Conservation (phyloP, 2,888 invertebrate genomes). For the Carabus problematicus region DNA sequence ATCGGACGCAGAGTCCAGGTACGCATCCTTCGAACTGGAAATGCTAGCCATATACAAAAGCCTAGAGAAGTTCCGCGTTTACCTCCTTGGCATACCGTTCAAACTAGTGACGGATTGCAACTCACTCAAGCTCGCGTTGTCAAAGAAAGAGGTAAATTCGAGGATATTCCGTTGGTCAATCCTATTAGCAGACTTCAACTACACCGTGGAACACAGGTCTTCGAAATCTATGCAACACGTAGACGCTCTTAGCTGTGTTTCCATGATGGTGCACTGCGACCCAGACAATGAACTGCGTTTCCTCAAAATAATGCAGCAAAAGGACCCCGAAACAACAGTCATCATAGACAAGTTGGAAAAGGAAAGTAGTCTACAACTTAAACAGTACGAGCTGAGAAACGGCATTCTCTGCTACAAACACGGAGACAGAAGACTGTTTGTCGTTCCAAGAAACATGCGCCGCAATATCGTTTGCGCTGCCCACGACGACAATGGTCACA, state of each 20-base stretch:
- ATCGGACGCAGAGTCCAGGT: conserved; percentile 3
- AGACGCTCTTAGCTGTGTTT: background rate
- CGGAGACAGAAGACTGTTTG: too few species aligned
- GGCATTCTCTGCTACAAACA: too few species aligned
- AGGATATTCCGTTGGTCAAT: conserved; percentile 4
- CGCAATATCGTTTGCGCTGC: too few species aligned
- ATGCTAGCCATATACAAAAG: background rate
- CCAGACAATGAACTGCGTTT: background rate
- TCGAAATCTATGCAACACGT: conserved; percentile 10
- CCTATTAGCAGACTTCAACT: conserved; percentile 8
- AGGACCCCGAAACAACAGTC: too few species aligned
- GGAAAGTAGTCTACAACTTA: too few species aligned
- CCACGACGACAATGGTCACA: too few species aligned
- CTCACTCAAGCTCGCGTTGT: background rate
- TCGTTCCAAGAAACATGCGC: too few species aligned
- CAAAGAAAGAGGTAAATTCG: background rate
- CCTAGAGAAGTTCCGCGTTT: background rate
- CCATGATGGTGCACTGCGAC: background rate
- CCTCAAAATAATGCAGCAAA: too few species aligned
- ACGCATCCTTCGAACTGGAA: background rate
- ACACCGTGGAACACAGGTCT: conserved; percentile 5
- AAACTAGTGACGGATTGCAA: conserved; percentile 12
- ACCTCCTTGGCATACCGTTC: conserved; percentile 6
- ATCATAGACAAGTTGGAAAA: too few species aligned
- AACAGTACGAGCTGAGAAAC: too few species aligned